Evolutionary conservation across 2,797 vertebrate genomes (phyloP).

Genomic region (Prionace glauca): DNA sequence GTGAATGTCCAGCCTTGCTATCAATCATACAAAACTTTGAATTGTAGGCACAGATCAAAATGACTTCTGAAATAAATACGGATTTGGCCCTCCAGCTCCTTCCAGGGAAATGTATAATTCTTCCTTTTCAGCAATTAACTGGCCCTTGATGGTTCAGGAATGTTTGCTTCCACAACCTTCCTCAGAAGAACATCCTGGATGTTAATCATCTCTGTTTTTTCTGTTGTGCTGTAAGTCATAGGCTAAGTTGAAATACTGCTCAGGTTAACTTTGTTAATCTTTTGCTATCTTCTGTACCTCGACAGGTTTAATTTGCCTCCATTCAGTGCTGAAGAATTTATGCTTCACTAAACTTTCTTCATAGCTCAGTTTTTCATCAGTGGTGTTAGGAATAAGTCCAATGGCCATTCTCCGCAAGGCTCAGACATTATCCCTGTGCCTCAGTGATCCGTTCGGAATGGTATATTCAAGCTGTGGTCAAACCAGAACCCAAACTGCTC

Average conservation of each 20-base stretch:
- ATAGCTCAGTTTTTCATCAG: neutral
- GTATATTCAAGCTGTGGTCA: neutral
- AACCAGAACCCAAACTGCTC: neutral
- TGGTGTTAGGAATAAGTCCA: neutral
- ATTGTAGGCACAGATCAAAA: neutral
- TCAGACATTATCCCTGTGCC: neutral
- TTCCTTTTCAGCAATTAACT: neutral
- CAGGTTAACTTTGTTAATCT: neutral
- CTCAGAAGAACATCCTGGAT: neutral
- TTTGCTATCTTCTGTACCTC: neutral
- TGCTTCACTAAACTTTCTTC: neutral
- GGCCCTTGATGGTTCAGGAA: neutral
- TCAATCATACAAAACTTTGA: neutral
- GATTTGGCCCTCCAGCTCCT: neutral
- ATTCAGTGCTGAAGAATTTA: neutral
- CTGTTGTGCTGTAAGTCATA: neutral
- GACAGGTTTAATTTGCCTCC: neutral
- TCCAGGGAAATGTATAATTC: neutral
- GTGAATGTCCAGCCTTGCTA: neutral
- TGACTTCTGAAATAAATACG: neutral
- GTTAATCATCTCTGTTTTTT: neutral
- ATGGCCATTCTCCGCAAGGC: neutral
- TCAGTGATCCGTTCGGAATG: neutral
- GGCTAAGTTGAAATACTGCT: neutral
- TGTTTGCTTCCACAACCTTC: neutral